Conservation (phyloP, 2,797 vertebrate genomes). For the Aulostomus chinensis region DNA sequence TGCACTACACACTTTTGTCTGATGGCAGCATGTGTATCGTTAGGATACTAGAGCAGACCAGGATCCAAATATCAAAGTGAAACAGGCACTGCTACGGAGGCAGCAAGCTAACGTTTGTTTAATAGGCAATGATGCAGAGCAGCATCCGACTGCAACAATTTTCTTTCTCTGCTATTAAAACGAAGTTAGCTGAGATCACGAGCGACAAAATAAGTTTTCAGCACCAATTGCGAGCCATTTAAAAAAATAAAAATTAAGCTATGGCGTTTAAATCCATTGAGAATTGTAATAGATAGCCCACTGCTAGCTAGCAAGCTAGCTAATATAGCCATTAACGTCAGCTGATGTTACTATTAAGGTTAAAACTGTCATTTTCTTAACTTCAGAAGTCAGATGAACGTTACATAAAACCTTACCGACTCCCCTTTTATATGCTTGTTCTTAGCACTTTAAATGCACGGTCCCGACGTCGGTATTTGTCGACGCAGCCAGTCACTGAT, state of each 20-base stretch:
- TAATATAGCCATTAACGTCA: constrained; percentile 14
- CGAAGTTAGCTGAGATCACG: background rate
- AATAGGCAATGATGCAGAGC: background rate
- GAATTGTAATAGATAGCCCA: constrained; percentile 1
- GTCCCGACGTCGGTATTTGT: background rate
- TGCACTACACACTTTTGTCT: too few species aligned
- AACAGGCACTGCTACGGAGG: too few species aligned
- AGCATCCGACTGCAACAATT: background rate
- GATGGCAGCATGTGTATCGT: too few species aligned
- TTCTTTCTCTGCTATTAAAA: background rate
- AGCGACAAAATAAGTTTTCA: too few species aligned
- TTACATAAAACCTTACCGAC: constrained; percentile 31
- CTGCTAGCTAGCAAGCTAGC: constrained; percentile 24
- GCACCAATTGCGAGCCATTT: too few species aligned
- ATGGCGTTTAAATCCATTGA: background rate
- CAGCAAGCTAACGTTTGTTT: constrained; percentile 9
- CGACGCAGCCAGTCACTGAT: constrained; percentile 12
- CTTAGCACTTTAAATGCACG: background rate
- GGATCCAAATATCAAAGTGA: too few species aligned
- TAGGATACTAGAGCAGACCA: too few species aligned
- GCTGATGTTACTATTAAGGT: constrained; percentile 4
- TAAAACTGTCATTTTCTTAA: background rate
- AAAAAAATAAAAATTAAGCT: too few species aligned
- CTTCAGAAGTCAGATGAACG: background rate
- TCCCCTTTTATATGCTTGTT: background rate